Base-by-base conservation (phyloP, 2,113 vertebrate genomes). In the Speoplatyrhinus poulsoni region DNA sequence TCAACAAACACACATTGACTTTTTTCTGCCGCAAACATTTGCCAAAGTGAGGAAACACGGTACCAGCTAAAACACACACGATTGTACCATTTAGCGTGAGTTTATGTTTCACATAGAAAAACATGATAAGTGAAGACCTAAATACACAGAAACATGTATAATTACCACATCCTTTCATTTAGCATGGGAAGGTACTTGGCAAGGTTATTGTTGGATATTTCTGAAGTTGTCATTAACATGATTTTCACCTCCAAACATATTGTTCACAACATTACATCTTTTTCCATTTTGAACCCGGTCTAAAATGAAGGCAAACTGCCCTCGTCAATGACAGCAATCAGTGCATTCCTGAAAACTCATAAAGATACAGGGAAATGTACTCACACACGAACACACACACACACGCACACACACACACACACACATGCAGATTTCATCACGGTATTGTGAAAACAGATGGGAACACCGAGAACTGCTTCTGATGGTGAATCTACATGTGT, bases 1-100 rank as follows among this genome's bases (percentile, higher is more conserved):
- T 65, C 80, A 81, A 85, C 85, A 10, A 88, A 90, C 69, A 75
- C 77, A 84, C 75, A 70, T 89, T 87, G 62, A 82, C 75, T 82
- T 86, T 82, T 87, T 84, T 78, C 66, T 59, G 70, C 83, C 70
- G 70, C 84, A 76, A 84, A 82, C 82, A 80, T 72, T 70, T 76
- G 75, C 69, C 69, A 77, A 64, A 78, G 78, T 67, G 68, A 72
- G 53, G 19, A 41, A 41, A 41, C 7, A 41, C 5, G 6, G 36
- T 41, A 5, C 36, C 36, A 41, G 36, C 36, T 41, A 41, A 41
- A 41, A 41, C 36, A 41, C 36, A 26, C 26, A 26, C 26, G 26
- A 26, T 26, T 26, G 26, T 26, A 26, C 26, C 26, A 26, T 26
- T 26, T 26, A 26, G 26, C 2, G 26, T 26, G 26, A 26, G 26